Percentiles rank a stretch among this genome's conserved stretches.
Evolutionary conservation across 2,888 invertebrate species (phyloP).

Genomic region (Dicyrtoma fusca): DNA sequence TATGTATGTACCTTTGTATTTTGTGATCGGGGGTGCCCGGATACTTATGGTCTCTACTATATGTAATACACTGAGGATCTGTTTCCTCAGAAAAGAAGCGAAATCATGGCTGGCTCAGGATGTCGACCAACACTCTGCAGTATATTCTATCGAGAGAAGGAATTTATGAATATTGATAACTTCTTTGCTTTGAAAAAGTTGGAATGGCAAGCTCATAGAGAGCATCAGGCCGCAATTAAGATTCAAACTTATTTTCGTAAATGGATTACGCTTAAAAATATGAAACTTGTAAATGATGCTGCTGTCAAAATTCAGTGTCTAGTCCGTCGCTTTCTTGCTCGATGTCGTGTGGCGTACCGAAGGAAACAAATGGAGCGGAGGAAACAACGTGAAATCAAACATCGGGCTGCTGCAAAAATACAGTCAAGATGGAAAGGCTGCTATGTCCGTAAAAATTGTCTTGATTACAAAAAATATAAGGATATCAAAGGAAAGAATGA

Average conservation of each 20-base stretch:
- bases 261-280: slow-evolving; percentile 27
- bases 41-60: no score
- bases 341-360: neutral
- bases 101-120: neutral
- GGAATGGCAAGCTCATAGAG: slow-evolving; percentile 33
- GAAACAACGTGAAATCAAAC: neutral
- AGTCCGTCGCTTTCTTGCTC: slow-evolving; percentile 12
- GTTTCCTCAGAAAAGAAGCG: no score
- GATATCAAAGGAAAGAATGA: slow-evolving; percentile 44
- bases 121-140: slow-evolving; percentile 27
- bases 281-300: slow-evolving; percentile 15
- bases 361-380: neutral
- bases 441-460: slow-evolving; percentile 45
- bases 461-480: slow-evolving; percentile 50
- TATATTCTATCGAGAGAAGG: slow-evolving; percentile 28
- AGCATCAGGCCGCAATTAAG: slow-evolving; percentile 27
- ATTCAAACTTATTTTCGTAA: slow-evolving; percentile 29
- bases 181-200: slow-evolving; percentile 26
- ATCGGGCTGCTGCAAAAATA: slow-evolving; percentile 36
- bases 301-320: slow-evolving; percentile 26
- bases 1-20: no score
- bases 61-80: no score
- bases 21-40: no score
- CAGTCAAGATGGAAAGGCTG: slow-evolving; percentile 49
- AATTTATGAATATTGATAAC: slow-evolving; percentile 30